phyloP scores from a whole-genome alignment of 1,140 invertebrate species.

The Palaemon carinicauda region DNA sequence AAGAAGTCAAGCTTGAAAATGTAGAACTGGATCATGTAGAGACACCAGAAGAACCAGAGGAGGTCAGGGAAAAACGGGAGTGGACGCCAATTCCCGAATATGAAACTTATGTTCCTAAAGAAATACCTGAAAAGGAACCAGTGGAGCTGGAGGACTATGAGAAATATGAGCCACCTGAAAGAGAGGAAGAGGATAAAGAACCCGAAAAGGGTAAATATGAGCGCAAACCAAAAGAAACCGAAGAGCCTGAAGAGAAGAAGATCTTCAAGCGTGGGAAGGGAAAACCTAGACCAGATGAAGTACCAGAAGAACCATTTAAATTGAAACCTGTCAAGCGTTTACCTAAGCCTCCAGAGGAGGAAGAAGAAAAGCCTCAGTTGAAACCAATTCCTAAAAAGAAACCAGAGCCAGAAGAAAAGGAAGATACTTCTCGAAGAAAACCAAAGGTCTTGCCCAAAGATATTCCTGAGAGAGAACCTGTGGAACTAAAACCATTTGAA shows the following conservation, averaged over 20 bases:
- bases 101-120: slow-evolving; percentile 41
- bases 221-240: slow-evolving; percentile 36
- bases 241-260: slow-evolving; percentile 18
- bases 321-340: slow-evolving; percentile 10
- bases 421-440: slow-evolving; percentile 20
- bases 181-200: slow-evolving; percentile 21
- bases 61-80: slow-evolving; percentile 16
- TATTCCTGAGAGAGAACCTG: slow-evolving; percentile 33
- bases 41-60: slow-evolving; percentile 36
- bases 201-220: slow-evolving; percentile 26
- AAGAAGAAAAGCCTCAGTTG: slow-evolving; percentile 26
- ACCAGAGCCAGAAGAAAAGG: slow-evolving; percentile 37
- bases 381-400: slow-evolving; percentile 46
- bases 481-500: slow-evolving; percentile 43
- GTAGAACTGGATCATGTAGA: slow-evolving; percentile 43
- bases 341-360: slow-evolving; percentile 28
- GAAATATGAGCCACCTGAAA: not conserved
- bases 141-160: slow-evolving; percentile 39
- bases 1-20: slow-evolving; percentile 33
- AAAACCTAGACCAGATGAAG: slow-evolving; percentile 21
- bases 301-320: slow-evolving; percentile 14
- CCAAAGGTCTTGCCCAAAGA: slow-evolving; percentile 19
- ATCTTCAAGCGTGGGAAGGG: slow-evolving; percentile 36
- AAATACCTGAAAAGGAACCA: slow-evolving; percentile 41
- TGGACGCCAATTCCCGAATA: slow-evolving; percentile 42